Base-by-base conservation (phyloP, 2,888 invertebrate species). In the Melipona beecheii region DNA sequence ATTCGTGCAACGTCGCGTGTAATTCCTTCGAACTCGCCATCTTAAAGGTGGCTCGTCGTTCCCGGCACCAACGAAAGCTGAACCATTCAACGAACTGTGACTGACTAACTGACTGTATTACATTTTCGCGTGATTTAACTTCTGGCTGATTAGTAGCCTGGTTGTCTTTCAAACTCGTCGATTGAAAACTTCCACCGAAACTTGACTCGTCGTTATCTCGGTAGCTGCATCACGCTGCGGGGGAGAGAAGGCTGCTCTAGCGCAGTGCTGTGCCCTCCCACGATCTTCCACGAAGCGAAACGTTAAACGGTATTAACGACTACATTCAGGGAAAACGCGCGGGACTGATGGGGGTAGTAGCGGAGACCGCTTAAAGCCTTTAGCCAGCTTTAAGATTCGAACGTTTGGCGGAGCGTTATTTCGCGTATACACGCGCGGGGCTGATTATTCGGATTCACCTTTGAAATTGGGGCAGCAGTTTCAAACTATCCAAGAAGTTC, bases 401-500 rank as follows among this genome's bases (percentile, higher is more conserved):
- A 73, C 52, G 36, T 75, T 73, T 50, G 68, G 52, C 27, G 21
- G 66, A 31, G 54, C 21, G 60, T 65, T n/a, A n/a, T n/a, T 65
- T n/a, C 72, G 58, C 66, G 69, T 65, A 36, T 49, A 69, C 21
- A 31, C 62, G 19, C 31, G 71, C 71, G 2, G 5, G 68, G 49
- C 81, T 69, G 81, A 81, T 81, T 81, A 81, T 81, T 81, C 69
- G 81, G 74, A 81, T 81, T 81, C 81, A 70, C 74, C 81, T n/a
- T 27, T 24, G 69, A 69, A 81, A 81, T 74, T 81, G 56, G 81
- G 81, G 64, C 81, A 81, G 64, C 81, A 64, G 81, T 81, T 81
- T 74, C 27, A 58, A 81, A 74, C 81, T 81, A 81, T 81, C 73
- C 73, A 70, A 69, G 81, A 81, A 81, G 74, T 81, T 81, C 73